phyloP scores from a whole-genome alignment of 2,113 vertebrate species.

The Girardinichthys multiradiatus region DNA sequence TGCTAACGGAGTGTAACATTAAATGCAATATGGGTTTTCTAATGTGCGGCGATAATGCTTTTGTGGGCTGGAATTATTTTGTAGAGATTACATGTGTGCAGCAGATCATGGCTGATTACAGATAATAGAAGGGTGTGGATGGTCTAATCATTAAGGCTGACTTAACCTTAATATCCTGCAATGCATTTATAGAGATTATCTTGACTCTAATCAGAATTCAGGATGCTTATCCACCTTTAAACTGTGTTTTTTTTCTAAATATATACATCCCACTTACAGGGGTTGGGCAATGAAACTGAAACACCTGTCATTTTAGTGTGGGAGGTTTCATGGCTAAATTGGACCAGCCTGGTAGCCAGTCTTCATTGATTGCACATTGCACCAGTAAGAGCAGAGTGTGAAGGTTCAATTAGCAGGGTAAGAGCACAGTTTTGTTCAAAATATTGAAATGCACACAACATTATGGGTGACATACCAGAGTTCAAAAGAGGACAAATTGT shows the following conservation, averaged over 20 bases:
- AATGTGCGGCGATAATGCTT: conserved; percentile 21
- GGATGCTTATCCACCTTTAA: conserved; percentile 3
- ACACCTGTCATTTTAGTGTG: too few species aligned
- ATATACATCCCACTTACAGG: not conserved
- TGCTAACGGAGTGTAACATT: conserved; percentile 30
- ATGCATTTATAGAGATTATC: conserved; percentile 49
- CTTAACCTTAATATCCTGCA: conserved; percentile 72
- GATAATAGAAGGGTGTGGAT: conserved; percentile 55
- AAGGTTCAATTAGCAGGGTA: too few species aligned
- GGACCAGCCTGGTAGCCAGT: too few species aligned
- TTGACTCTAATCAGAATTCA: conserved; percentile 38
- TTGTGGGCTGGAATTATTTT: conserved; percentile 40
- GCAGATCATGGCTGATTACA: conserved; percentile 57
- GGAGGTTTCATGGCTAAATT: too few species aligned
- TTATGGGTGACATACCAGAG: too few species aligned
- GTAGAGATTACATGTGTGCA: conserved; percentile 53
- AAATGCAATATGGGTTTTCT: conserved; percentile 27
- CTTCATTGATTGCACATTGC: too few species aligned
- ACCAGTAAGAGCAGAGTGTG: too few species aligned
- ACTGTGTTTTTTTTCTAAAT: not conserved
- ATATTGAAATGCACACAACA: too few species aligned
- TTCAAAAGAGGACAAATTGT: too few species aligned
- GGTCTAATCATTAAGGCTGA: conserved; percentile 61
- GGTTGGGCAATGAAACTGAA: too few species aligned
- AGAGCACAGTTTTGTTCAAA: too few species aligned